Evolutionary conservation across 2,888 invertebrate genomes (phyloP), one percentile per base, ranked within the genome.

Genomic region (Netelia fuscicornis): DNA sequence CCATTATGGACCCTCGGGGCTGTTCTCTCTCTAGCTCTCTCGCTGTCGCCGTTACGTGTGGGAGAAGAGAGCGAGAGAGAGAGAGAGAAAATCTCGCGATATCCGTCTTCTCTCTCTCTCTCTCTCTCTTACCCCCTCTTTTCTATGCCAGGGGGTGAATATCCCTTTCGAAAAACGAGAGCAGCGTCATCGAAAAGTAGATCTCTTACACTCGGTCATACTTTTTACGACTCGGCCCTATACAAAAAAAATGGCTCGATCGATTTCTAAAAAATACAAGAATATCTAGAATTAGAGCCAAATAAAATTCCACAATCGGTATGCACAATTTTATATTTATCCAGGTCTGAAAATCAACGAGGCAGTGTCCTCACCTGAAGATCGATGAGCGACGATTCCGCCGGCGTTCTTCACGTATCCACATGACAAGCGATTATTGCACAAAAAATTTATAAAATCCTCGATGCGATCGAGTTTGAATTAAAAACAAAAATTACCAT

Each of bases 1-100:
- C 92, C 91, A 92, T 93, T 92, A 92, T 90, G 90, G 91, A 89
- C 89, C 86, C 87, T 89, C 89, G 88, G 87, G 87, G 87, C 86
- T 88, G 86, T 87, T 86, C 88, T 84, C 84, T 86, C 86, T 83
- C 67, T 87, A 71, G 64, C 62, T 74, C 79, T 37, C 58, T 70
- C 60, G 37, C 37, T 37, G 37, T 37, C 37, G 37, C 37, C 37
- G 37, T 37, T 37, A 37, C 37, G 37, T 37, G 37, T 37, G 37
- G 37, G 37, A 37, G 37, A 37, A 37, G 37, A 37, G 37, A 37
- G 6, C 5, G 37, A 37, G 37, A 37, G 37, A 37, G 37, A 37
- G 37, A 37, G 37, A 37, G 37, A 37, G 37, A 56, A 23, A 13
- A 48, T 13, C 70, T 23, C 58, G 2, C 64, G 25, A 37, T 37